Base-by-base conservation (phyloP, 2,888 invertebrate species). In the Lithophane ornitopus region DNA sequence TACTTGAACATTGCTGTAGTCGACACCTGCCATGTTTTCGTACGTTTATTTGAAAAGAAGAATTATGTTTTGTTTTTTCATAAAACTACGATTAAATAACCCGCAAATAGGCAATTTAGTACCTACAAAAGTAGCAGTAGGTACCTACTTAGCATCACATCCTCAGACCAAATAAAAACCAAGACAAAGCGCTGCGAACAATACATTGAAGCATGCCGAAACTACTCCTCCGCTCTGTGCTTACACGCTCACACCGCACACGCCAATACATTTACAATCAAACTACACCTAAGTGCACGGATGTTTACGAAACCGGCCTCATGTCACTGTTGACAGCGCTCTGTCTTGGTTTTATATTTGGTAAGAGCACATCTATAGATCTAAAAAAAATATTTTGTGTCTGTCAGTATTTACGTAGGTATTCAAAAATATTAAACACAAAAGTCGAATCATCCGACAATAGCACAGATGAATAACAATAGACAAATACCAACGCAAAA, bases 401-500 rank as follows among this genome's bases (percentile, higher is more conserved):
- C 1, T 44, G 2, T 19, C 26, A 3, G 11, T 63, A n/a, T n/a
- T n/a, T n/a, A n/a, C 11, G 9, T 16, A 46, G 16, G 41, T 19
- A 26, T 56, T 77, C 8, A n/a, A 63, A 56, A 39, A 54, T 9
- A 22, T 19, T 58, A n/a, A 78, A 76, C 78, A 19, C 6, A 8
- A 9, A 12, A 6, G 7, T 74, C n/a, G 66, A 67, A 52, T 74
- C 74, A 80, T 34, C 49, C n/a, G 3, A 49, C 61, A 63, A 74
- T 76, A 76, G 34, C 34, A 34, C 34, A 34, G 34, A 34, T 34
- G 34, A 34, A 34, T n/a, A n/a, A n/a, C n/a, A n/a, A n/a, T n/a
- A n/a, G 65, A 80, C 26, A 39, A 66, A 56, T 28, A 56, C 80
- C 70, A 81, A 82, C 82, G 82, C 82, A 71, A 77, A 78, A 49